Conservation (phyloP, 1,140 invertebrate species). For the Zaprionus ornatus region DNA sequence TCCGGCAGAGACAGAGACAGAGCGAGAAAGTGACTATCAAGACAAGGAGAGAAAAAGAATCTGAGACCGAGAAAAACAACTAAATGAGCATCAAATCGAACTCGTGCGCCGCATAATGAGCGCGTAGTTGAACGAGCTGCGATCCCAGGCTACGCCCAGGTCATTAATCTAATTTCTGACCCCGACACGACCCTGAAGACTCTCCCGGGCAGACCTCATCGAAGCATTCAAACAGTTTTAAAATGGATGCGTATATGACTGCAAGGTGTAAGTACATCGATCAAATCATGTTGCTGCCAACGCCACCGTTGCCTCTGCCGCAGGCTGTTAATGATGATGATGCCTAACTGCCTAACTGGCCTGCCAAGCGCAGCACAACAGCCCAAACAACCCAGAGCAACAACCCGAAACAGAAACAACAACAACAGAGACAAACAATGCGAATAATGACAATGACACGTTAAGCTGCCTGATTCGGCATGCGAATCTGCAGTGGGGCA, state of each 20-base stretch:
- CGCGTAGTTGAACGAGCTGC: slow-evolving; percentile 14
- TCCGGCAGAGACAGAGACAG: slow-evolving; percentile 25
- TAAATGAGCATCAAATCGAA: slow-evolving; percentile 81
- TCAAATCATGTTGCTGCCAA: slow-evolving; percentile 53
- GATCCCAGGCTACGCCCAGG: slow-evolving; percentile 33
- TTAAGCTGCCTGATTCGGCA: slow-evolving; percentile 63
- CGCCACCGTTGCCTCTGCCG: neutral
- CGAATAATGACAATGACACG: slow-evolving; percentile 59
- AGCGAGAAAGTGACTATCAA: slow-evolving; percentile 7
- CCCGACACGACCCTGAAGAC: neutral
- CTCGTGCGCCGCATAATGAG: slow-evolving; percentile 79
- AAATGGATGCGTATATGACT: slow-evolving; percentile 48
- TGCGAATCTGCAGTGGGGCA: slow-evolving; percentile 54
- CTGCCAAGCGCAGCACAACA: slow-evolving; percentile 9
- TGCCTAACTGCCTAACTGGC: slow-evolving; percentile 29
- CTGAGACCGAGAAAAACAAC: slow-evolving; percentile 74
- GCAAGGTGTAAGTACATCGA: slow-evolving; percentile 70
- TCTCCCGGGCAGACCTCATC: neutral
- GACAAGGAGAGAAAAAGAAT: slow-evolving; percentile 43
- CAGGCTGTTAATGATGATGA: slow-evolving; percentile 73
- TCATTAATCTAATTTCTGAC: slow-evolving; percentile 76
- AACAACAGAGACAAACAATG: slow-evolving; percentile 30
- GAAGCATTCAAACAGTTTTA: slow-evolving; percentile 26
- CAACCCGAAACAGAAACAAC: slow-evolving; percentile 2
- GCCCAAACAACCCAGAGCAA: slow-evolving; percentile 18